Percentiles rank a stretch among this genome's conserved stretches.
phyloP scores from a whole-genome alignment of 1,140 invertebrate genomes.

The Cherax quadricarinatus region DNA sequence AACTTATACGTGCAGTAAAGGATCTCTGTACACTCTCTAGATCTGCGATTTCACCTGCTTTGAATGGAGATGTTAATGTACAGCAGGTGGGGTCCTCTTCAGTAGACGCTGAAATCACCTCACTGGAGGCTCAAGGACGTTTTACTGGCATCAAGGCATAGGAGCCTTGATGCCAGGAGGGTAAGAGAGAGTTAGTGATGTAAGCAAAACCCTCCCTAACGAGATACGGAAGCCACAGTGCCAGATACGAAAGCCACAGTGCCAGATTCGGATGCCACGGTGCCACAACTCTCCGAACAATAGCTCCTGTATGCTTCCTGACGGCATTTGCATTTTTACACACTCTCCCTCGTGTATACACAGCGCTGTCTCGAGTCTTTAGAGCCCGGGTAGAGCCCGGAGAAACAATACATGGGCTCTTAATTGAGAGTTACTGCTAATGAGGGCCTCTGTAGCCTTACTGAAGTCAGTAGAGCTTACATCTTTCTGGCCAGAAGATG shows the following conservation, averaged over 20 bases:
- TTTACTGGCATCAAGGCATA: too few species aligned
- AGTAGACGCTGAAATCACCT: too few species aligned
- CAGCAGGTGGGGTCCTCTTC: too few species aligned
- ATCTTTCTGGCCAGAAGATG: too few species aligned
- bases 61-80: too few species aligned
- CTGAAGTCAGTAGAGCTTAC: too few species aligned
- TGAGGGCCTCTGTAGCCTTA: background rate
- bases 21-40: too few species aligned
- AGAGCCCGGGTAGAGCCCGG: background rate
- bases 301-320: slow-evolving; percentile 64
- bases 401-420: slow-evolving; percentile 10
- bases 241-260: too few species aligned
- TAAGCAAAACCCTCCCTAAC: slow-evolving; percentile 37
- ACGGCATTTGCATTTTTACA: slow-evolving; percentile 66
- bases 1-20: too few species aligned
- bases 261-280: slow-evolving; percentile 33
- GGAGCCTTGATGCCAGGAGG: too few species aligned
- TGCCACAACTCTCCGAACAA: slow-evolving; percentile 61
- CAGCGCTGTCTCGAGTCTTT: background rate
- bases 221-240: background rate
- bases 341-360: slow-evolving; percentile 47
- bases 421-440: slow-evolving; percentile 2
- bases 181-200: slow-evolving; percentile 5
- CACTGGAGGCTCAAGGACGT: too few species aligned
- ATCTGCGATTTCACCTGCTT: too few species aligned